Conservation (phyloP, 2,888 invertebrate genomes). For the Ophion ellenae region DNA sequence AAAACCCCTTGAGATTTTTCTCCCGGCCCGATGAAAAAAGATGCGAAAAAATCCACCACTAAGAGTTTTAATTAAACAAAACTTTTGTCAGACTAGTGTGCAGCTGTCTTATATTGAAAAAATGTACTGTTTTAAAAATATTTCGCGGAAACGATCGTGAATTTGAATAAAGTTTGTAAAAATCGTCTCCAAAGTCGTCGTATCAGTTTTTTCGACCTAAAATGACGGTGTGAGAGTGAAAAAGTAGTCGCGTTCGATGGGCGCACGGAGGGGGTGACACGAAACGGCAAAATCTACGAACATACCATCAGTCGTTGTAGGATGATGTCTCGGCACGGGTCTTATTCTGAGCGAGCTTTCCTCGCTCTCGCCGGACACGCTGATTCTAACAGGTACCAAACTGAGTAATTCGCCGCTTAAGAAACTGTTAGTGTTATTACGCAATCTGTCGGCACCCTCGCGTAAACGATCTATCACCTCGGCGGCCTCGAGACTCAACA, state of each 20-base stretch:
- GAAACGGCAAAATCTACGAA: constrained; percentile 41
- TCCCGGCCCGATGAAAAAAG: no score
- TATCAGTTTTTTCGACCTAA: background rate
- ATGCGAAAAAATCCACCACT: no score
- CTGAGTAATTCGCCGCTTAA: constrained; percentile 89
- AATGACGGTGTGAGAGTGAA: background rate
- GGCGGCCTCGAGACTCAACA: constrained; percentile 85
- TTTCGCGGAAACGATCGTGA: background rate
- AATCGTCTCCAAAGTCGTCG: background rate
- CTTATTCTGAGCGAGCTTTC: constrained; percentile 81
- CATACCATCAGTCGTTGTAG: constrained; percentile 78
- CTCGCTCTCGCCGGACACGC: constrained; percentile 80
- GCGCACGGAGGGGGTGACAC: background rate
- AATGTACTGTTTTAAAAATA: background rate
- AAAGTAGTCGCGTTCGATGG: background rate
- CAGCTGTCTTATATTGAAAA: no score
- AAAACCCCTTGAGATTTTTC: no score
- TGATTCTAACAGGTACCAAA: constrained; percentile 85
- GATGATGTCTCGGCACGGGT: constrained; percentile 79
- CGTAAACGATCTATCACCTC: constrained; percentile 89
- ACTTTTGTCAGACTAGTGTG: no score
- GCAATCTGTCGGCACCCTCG: constrained; percentile 89
- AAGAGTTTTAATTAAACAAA: no score
- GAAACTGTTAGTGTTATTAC: constrained; percentile 92
- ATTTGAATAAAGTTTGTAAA: background rate